Evolutionary conservation across 2,888 invertebrate species (phyloP).

Genomic region (Dinocampus coccinellae): DNA sequence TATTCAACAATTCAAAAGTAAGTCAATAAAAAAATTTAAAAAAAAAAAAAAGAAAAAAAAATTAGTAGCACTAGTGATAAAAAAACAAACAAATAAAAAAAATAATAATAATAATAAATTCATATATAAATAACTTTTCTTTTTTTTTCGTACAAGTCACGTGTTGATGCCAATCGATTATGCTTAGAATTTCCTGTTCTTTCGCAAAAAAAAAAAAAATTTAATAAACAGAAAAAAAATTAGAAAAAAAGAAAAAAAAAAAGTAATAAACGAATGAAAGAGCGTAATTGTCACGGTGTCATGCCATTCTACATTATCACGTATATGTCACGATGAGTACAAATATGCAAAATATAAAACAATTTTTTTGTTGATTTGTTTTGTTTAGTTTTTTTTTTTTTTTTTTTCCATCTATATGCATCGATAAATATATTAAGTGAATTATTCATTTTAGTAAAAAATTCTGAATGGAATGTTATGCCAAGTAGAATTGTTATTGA

Average conservation of each 20-base stretch:
- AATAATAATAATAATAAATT: too few species aligned
- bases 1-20: conserved; percentile 63
- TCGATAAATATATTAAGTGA: conserved; percentile 2
- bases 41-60: background rate
- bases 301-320: conserved; percentile 12
- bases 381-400: too few species aligned
- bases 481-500: background rate
- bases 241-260: conserved; percentile 8
- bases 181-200: background rate
- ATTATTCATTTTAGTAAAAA: conserved; percentile 18
- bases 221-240: background rate
- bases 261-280: too few species aligned
- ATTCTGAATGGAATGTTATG: conserved; percentile 9
- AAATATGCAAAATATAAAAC: conserved; percentile 21
- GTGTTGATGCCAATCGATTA: conserved; percentile 3
- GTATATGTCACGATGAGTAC: background rate
- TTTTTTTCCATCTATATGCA: background rate
- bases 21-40: conserved; percentile 47
- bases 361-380: background rate
- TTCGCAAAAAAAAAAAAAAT: conserved; percentile 1
- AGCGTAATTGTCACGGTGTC: conserved; percentile 8
- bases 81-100: background rate
- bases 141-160: background rate
- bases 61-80: background rate
- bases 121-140: background rate